Conservation (phyloP, 2,888 invertebrate species). For the Carabus problematicus region DNA sequence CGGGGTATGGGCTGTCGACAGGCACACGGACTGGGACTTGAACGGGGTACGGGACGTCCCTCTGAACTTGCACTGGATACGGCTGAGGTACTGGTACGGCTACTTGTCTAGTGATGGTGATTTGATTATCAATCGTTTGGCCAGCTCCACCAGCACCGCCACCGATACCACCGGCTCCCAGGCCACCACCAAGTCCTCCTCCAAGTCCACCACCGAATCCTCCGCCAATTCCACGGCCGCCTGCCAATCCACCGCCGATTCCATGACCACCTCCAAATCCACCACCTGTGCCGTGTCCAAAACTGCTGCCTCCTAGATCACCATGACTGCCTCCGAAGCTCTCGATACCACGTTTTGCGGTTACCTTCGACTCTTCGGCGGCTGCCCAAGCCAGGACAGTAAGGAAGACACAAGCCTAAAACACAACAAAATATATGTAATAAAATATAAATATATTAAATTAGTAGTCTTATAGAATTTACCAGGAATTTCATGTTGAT, state of each 20-base stretch:
- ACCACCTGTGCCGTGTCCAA: conserved; percentile 5
- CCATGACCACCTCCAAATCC: neutral
- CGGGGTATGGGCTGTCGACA: conserved; percentile 32
- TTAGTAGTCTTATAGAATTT: neutral
- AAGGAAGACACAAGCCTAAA: conserved; percentile 17
- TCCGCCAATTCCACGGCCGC: neutral
- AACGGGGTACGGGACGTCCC: conserved; percentile 24
- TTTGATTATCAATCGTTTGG: conserved; percentile 7
- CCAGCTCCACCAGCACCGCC: conserved; percentile 18
- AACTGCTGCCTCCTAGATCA: neutral
- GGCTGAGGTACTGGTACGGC: conserved; percentile 30
- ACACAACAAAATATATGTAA: neutral
- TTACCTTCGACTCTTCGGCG: conserved; percentile 31
- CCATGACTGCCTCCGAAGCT: conserved; percentile 16
- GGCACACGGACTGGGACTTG: conserved; percentile 28
- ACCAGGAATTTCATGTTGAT: conserved; percentile 39
- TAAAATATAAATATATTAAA: neutral
- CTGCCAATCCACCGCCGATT: neutral
- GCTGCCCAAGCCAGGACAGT: conserved; percentile 17
- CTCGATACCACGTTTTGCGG: conserved; percentile 30
- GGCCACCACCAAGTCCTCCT: neutral
- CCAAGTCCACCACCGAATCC: conserved; percentile 10
- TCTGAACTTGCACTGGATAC: conserved; percentile 26
- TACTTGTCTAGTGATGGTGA: conserved; percentile 29
- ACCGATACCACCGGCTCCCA: conserved; percentile 13